Evolutionary conservation across 2,888 invertebrate genomes (phyloP), one percentile per base, ranked within the genome.

Genomic region (Bhutanitis thaidina): DNA sequence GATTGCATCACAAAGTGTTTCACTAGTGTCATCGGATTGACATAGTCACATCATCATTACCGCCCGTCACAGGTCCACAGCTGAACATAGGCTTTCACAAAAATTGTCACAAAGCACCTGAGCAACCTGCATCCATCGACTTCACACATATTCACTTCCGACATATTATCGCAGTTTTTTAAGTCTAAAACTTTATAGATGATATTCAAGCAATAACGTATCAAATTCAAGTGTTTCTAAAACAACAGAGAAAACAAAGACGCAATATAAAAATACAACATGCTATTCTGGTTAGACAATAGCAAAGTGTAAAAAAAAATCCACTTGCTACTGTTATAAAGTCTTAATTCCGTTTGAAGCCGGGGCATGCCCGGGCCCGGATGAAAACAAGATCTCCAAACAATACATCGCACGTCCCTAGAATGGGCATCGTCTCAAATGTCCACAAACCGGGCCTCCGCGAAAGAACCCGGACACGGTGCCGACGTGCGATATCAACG

Each of bases 391-490:
- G 43, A 44, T 34, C 20, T 16, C 30, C 36, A n/a, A 20, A 25
- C 35, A 13, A 34, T 39, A 13, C 39, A 34, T 47, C 32, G 52
- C 34, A 34, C 34, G 12, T 56, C 56, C 55, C 52, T 52, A 53
- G 53, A 59, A 54, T 60, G 63, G 63, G 60, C 63, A 43, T 53
- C 29, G 51, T 10, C 12, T 34, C 53, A 64, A 65, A 64, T 63
- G 63, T 62, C n/a, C 65, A 62, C 47, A 52, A 40, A 15, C 34
- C 7, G 15, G 16, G 43, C 55, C 54, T 57, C 57, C 55, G 56
- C 54, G 54, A 49, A 7, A 43, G 41, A 50, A 60, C 64, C 64
- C 65, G 62, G 65, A 65, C 60, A 36, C 27, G 8, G 9, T 8
- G n/a, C 9, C 1, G 0, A 7, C 44, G 34, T 29, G 16, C 16